A percentile compares a stretch with the other conserved stretches of the same genome.
Conservation (phyloP, 1,140 invertebrate species). For the Cataglyphis hispanica region DNA sequence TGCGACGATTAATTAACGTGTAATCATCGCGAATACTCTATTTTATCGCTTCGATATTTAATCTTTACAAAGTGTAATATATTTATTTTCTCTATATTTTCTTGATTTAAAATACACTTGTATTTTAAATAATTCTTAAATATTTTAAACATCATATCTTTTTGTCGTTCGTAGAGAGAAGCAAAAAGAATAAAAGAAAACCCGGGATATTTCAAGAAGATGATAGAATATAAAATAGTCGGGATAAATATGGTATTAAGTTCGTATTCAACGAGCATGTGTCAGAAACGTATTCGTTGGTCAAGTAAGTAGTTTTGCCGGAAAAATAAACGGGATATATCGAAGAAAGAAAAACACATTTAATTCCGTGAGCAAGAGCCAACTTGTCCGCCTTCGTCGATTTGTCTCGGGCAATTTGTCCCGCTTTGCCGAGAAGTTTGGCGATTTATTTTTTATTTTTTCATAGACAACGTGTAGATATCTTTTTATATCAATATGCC, state of each 20-base stretch:
- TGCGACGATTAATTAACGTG: conserved; percentile 41
- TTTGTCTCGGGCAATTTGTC: conserved; percentile 64
- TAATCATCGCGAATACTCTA: conserved; percentile 8
- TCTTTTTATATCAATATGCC: conserved; percentile 81
- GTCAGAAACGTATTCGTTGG: conserved; percentile 58
- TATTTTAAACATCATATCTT: neutral
- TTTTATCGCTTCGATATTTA: neutral
- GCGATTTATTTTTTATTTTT: conserved; percentile 79
- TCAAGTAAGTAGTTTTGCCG: conserved; percentile 46
- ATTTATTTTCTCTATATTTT: neutral
- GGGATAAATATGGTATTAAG: neutral
- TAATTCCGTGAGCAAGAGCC: conserved; percentile 42
- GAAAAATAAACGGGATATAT: conserved; percentile 51
- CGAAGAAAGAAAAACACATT: conserved; percentile 56
- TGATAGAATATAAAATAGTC: neutral
- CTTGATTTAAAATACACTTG: no score
- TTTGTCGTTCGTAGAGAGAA: neutral
- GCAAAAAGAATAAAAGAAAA: neutral
- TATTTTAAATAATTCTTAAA: no score
- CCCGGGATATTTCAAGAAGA: neutral
- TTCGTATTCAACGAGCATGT: conserved; percentile 14
- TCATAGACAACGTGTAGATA: conserved; percentile 66
- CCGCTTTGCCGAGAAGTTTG: conserved; percentile 75
- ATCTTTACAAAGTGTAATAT: neutral
- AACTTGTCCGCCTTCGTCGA: conserved; percentile 52